These are phyloP conservation scores for Camponotus floridanus DNA, from an alignment of 1,140 invertebrate species.

Conservation along the genomic window DNA sequence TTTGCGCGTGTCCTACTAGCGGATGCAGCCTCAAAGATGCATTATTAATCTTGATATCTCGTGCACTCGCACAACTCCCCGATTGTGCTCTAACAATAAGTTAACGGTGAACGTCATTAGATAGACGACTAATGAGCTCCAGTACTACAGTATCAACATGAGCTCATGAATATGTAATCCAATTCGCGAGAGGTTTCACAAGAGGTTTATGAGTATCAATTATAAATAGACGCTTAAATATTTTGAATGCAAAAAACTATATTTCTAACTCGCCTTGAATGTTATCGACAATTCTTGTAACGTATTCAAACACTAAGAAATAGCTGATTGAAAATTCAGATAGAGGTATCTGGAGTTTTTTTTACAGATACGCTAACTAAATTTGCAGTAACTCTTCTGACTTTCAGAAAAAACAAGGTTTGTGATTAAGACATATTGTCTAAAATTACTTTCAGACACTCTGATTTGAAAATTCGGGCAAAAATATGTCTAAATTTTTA, in stretches of 20 bases:
- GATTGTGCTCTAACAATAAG: conserved; percentile 69
- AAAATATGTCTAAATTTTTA: too few relatives aligned
- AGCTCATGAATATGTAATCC: conserved; percentile 50
- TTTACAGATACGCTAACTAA: too few relatives aligned
- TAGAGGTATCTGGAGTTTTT: too few relatives aligned
- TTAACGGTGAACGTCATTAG: conserved; percentile 69
- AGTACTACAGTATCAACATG: conserved; percentile 14
- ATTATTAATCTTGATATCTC: conserved; percentile 75
- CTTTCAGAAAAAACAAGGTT: too few relatives aligned
- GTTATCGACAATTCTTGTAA: not conserved
- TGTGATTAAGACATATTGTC: too few relatives aligned
- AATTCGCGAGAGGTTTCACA: not conserved
- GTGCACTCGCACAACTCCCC: conserved; percentile 58
- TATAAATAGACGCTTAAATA: not conserved
- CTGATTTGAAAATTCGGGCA: too few relatives aligned
- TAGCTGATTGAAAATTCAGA: too few relatives aligned
- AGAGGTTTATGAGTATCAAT: not conserved
- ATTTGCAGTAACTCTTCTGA: too few relatives aligned
- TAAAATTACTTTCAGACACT: too few relatives aligned
- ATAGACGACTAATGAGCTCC: conserved; percentile 52
- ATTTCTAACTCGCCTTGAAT: not conserved
- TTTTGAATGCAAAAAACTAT: not conserved
- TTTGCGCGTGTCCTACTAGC: conserved; percentile 45
- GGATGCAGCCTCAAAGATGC: conserved; percentile 70
- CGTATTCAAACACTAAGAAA: not conserved